Percentiles rank a stretch among this genome's conserved stretches.
These are phyloP conservation scores for Lasioglossum albipes DNA, from an alignment of 1,140 invertebrate species.

Conservation along the genomic window DNA sequence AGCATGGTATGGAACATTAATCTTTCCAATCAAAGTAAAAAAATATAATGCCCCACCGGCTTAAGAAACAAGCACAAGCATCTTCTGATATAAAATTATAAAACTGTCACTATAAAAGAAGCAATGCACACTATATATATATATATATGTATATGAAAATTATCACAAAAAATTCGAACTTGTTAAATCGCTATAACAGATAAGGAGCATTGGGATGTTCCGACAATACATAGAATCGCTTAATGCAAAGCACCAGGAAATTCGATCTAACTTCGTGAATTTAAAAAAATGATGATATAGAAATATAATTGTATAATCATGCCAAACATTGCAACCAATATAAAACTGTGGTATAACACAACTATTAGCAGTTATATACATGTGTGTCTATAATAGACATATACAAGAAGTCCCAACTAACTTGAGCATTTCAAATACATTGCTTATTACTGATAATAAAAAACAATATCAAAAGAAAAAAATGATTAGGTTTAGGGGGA, in stretches of 20 bases:
- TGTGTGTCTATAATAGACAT: neutral
- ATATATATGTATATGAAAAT: conserved; percentile 34
- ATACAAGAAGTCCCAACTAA: no score
- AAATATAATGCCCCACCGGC: conserved; percentile 61
- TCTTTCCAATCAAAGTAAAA: conserved; percentile 69
- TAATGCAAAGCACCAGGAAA: conserved; percentile 60
- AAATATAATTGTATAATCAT: conserved; percentile 3
- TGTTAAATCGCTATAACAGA: conserved; percentile 47
- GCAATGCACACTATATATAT: conserved; percentile 56
- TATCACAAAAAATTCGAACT: conserved; percentile 48
- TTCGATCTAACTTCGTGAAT: conserved; percentile 25
- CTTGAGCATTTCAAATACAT: no score
- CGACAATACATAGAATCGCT: conserved; percentile 53
- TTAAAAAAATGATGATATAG: neutral
- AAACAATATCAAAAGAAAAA: no score
- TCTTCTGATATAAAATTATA: conserved; percentile 60
- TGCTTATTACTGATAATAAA: no score
- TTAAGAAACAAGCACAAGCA: conserved; percentile 69
- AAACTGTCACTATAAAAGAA: conserved; percentile 61
- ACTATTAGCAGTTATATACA: conserved; percentile 11
- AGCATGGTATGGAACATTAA: conserved; percentile 73
- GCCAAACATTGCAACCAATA: conserved; percentile 4
- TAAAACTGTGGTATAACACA: conserved; percentile 3
- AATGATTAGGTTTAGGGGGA: no score
- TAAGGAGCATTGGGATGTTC: conserved; percentile 42